Base-by-base conservation (phyloP, 1,140 invertebrate genomes). In the Riptortus pedestris region DNA sequence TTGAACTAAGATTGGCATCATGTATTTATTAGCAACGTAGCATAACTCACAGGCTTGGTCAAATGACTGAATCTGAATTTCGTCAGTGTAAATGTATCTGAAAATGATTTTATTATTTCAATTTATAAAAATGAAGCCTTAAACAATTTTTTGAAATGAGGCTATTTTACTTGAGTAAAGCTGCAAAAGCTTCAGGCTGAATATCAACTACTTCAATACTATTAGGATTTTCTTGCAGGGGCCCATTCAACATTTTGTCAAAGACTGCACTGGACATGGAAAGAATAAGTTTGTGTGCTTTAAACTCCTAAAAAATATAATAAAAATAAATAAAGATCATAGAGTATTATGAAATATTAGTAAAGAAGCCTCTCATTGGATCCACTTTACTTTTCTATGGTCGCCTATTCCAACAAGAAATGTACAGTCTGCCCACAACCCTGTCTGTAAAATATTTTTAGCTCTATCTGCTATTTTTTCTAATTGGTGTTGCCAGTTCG, bases 21-120 rank as follows among this genome's bases (percentile, higher is more conserved):
- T 90, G 69, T 91, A 92, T 69, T 92, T 92, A 70, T 91, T 91
- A 18, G 88, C 88, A 62, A 86, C 88, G 74, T 91, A 92, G 72
- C 88, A 91, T 14, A 91, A 74, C 68, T 91, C 88, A 74, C 87
- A 90, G 0, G 87, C 88, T 71, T 90, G 83, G 68, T 91, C 88
- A 72, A 91, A 90, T 9, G 86, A 87, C 59, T 79, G 80, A 5
- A 91, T 79, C 67, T 85, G 83, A 47, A 90, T 85, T 68, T 84
- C 80, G 69, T 90, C 88, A 14, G 86, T 87, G 70, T 91, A 92
- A 60, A 92, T 88, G 67, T 90, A 91, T 68, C 84, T 85, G 73
- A 29, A 52, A 66, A 55, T 29, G 24, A 16, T n/a, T n/a, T n/a
- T 7, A 51, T 4, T n/a, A 33, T 22, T 7, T 1, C 26, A 9